Conservation (phyloP, 2,888 invertebrate species). For the Helobdella robusta region DNA sequence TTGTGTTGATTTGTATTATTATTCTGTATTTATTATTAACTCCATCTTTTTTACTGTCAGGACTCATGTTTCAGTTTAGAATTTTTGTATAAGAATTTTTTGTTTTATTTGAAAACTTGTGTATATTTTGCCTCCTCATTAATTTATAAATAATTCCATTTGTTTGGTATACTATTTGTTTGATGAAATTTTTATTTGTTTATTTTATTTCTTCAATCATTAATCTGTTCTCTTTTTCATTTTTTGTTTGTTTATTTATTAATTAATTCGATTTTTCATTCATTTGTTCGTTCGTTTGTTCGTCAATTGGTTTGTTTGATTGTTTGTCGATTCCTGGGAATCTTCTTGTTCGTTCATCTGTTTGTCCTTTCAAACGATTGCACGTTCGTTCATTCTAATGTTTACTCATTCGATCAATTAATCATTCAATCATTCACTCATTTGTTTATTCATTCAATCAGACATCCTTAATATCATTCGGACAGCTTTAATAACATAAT, state of each 20-base stretch:
- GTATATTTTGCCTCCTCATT: not conserved
- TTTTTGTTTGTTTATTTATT: not conserved
- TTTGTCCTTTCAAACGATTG: not conserved
- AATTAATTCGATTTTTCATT: not conserved
- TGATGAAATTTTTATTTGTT: not conserved
- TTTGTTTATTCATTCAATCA: slow-evolving; percentile 1
- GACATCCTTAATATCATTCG: no score
- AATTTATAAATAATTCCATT: not conserved
- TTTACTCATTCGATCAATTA: not conserved
- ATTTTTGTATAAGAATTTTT: not conserved
- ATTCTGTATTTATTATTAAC: no score
- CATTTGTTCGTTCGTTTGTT: slow-evolving; percentile 1
- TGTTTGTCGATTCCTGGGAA: no score
- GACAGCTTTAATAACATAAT: no score
- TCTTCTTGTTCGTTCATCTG: not conserved
- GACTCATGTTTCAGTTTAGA: no score
- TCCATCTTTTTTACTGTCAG: no score
- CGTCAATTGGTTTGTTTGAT: not conserved
- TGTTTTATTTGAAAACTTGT: not conserved
- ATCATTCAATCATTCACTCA: not conserved
- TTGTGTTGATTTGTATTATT: not conserved
- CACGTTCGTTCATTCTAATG: not conserved
- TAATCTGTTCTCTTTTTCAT: not conserved
- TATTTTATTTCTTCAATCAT: not conserved
- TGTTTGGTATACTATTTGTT: not conserved